Evolutionary conservation across 2,888 invertebrate species (phyloP).

Genomic region (Heliconius ethilla): DNA sequence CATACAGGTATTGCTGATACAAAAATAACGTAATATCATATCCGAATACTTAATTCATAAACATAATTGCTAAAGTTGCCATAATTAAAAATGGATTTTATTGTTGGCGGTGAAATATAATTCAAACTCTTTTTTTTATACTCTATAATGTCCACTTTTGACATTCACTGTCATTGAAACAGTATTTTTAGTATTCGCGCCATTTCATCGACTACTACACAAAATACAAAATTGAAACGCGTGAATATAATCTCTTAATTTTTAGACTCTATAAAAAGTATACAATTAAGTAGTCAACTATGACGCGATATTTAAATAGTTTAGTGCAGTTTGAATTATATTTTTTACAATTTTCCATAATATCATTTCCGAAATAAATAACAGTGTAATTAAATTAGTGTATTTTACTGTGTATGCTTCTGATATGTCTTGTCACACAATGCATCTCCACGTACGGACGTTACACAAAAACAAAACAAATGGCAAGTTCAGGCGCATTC

Average conservation of each 20-base stretch:
- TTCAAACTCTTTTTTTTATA: conserved; percentile 26
- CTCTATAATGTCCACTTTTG: conserved; percentile 1
- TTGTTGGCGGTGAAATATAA: conserved; percentile 28
- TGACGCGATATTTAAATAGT: conserved; percentile 7
- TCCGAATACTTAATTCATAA: conserved; percentile 27
- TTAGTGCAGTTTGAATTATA: conserved; percentile 29
- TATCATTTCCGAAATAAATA: conserved; percentile 4
- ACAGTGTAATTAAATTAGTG: conserved; percentile 41
- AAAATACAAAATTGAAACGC: conserved; percentile 9
- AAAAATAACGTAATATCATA: conserved; percentile 39
- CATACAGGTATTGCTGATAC: conserved; percentile 38
- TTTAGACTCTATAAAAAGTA: conserved; percentile 16
- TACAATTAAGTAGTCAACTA: neutral
- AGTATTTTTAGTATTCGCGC: neutral
- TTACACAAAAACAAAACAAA: conserved; percentile 46
- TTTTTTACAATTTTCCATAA: conserved; percentile 26
- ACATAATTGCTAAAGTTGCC: conserved; percentile 19
- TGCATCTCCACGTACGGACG: conserved; percentile 52
- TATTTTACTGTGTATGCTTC: conserved; percentile 61
- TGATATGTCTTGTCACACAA: conserved; percentile 76
- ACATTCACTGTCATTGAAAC: conserved; percentile 4
- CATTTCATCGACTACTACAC: conserved; percentile 13
- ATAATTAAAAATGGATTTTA: conserved; percentile 14
- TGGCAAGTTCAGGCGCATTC: conserved; percentile 74
- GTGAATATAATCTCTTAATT: conserved; percentile 19